Percentiles rank a stretch among this genome's conserved stretches.
phyloP scores from a whole-genome alignment of 2,113 vertebrate genomes.

The Heliornis fulica region DNA sequence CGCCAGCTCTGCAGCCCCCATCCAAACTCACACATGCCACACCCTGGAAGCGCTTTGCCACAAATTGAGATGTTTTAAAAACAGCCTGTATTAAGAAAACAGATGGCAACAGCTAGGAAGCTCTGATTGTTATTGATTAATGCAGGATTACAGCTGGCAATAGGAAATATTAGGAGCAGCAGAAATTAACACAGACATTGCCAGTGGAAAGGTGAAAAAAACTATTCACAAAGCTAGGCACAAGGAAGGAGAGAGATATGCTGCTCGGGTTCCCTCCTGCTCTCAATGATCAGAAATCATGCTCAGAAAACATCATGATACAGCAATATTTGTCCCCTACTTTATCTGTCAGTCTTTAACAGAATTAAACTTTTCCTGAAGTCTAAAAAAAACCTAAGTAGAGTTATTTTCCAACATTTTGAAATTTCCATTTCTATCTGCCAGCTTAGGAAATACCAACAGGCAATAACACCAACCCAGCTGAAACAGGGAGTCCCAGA shows the following conservation, averaged over 20 bases:
- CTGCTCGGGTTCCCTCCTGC: not conserved
- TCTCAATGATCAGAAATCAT: not conserved
- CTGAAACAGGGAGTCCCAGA: not conserved
- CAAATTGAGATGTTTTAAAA: not conserved
- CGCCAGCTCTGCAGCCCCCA: not conserved
- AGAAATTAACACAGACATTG: not conserved
- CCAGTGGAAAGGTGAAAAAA: not conserved
- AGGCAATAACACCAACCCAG: not conserved
- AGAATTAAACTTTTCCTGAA: not conserved
- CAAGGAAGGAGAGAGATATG: not conserved
- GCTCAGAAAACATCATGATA: not conserved
- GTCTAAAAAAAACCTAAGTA: not conserved
- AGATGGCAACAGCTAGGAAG: not conserved
- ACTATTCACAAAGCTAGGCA: not conserved
- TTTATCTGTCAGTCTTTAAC: not conserved
- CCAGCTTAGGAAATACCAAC: not conserved
- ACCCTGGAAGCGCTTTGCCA: not conserved
- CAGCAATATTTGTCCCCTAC: not conserved
- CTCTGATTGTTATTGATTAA: conserved; percentile 20
- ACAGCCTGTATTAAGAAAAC: not conserved
- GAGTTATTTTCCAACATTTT: not conserved
- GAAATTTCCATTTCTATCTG: not conserved
- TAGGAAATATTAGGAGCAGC: not conserved
- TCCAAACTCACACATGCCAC: not conserved
- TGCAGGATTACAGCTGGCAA: not conserved